Conservation (phyloP, 2,888 invertebrate species). For the Agrotis ipsilon region DNA sequence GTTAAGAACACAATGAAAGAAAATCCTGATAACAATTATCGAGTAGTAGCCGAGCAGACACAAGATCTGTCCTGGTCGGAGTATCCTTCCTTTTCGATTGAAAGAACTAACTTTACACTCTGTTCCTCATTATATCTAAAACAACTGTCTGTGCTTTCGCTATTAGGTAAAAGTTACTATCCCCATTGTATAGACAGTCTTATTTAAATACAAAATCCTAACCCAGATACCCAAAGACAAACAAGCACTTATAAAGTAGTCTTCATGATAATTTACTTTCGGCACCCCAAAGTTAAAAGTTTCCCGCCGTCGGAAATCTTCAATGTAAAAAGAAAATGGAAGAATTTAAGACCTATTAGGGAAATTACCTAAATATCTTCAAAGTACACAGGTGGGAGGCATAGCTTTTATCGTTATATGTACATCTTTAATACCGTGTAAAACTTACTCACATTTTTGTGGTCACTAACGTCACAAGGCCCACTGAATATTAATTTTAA, state of each 20-base stretch:
- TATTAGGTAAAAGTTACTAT: neutral
- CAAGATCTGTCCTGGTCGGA: too few species aligned
- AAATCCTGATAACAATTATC: too few species aligned
- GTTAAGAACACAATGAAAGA: too few species aligned
- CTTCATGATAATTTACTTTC: constrained; percentile 19
- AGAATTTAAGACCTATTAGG: constrained; percentile 38
- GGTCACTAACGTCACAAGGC: constrained; percentile 20
- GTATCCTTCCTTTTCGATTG: too few species aligned
- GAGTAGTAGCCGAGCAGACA: too few species aligned
- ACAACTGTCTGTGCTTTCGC: neutral
- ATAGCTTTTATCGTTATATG: constrained; percentile 41
- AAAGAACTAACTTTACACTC: too few species aligned
- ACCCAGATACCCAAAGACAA: neutral
- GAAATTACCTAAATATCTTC: constrained; percentile 41
- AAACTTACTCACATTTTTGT: constrained; percentile 21
- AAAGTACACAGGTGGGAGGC: constrained; percentile 52
- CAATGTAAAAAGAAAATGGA: constrained; percentile 33
- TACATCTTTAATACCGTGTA: constrained; percentile 40
- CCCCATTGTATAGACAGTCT: neutral
- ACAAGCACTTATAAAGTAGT: constrained; percentile 15
- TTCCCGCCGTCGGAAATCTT: constrained; percentile 22
- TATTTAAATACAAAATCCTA: neutral
- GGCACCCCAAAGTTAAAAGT: constrained; percentile 26
- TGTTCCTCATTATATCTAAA: too few species aligned
- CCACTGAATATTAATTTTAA: constrained; percentile 9